Evolutionary conservation across 2,888 invertebrate species (phyloP), one percentile per base, ranked within the genome.

Genomic region (Lasioglossum leucozonium): DNA sequence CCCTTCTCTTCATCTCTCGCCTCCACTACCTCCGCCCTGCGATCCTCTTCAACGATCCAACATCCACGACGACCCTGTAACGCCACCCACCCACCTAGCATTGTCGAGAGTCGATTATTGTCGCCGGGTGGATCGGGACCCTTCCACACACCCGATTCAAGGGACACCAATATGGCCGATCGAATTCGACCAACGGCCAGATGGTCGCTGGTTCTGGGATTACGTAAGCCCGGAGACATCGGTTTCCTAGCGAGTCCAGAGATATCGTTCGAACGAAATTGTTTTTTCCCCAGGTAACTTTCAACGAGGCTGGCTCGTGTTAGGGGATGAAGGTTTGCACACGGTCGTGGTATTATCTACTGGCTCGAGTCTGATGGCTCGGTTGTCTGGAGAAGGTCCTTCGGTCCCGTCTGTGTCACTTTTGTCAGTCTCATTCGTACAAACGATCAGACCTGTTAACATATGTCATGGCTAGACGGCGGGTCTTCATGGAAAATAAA

Each of bases 21-120:
- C 44, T 44, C 4, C 44, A 47, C 47, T 8, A 51, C 51, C 51
- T 51, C 58, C 26, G 5, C 58, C 58, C 30, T 65, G 13, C 65
- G 65, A 65, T 65, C 65, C 65, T 65, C 71, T 72, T 72, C 71
- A 44, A 47, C 55, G 77, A 74, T 34, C 75, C 78, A 71, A 82
- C 85, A 82, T 85, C 81, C 82, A 82, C 77, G 37, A 13, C 78
- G 82, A 82, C 82, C 79, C 86, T 79, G 86, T 81, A 86, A 87
- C 87, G 77, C 87, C 84, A 87, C 84, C 78, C 71, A 76, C 37
- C 79, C 71, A 34, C 72, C 65, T 26, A 78, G 37, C 74, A 79
- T 77, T 78, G 77, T 81, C 77, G 88, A 84, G 90, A 90, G 89
- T 89, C 90, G 89, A 90, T 89, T 89, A 89, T 86, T 84, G 82